Conservation (phyloP, 1,140 invertebrate genomes). For the Microplitis mediator region DNA sequence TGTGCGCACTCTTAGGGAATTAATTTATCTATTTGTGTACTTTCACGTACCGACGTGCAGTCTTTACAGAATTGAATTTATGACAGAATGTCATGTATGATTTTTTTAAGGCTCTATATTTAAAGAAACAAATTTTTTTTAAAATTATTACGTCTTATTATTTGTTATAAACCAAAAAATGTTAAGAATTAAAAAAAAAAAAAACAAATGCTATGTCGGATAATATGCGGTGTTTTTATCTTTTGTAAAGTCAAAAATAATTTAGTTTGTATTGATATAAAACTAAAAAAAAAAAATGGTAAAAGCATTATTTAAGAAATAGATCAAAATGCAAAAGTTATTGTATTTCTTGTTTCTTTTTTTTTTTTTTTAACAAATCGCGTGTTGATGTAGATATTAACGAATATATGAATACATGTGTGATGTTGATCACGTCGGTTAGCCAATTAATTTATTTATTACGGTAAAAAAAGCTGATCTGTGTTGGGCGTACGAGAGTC, state of each 20-base stretch:
- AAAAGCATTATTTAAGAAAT: background rate
- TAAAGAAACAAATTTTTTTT: background rate
- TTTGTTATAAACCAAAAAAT: background rate
- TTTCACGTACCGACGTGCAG: constrained; percentile 29
- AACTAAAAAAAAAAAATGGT: background rate
- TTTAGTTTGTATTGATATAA: constrained; percentile 7
- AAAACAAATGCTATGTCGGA: background rate
- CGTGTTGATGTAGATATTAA: constrained; percentile 12
- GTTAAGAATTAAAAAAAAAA: background rate
- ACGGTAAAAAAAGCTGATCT: constrained; percentile 36
- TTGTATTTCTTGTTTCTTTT: constrained; percentile 11
- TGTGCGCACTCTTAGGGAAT: constrained; percentile 27
- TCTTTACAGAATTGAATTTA: constrained; percentile 29
- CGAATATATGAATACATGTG: constrained; percentile 6
- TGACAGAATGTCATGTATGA: background rate
- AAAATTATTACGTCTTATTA: background rate
- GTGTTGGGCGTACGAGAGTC: constrained; percentile 59
- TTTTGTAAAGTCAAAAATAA: background rate
- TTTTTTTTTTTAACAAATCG: constrained; percentile 33
- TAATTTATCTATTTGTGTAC: constrained; percentile 18
- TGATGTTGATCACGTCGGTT: constrained; percentile 34
- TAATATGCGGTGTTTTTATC: background rate
- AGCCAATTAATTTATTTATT: constrained; percentile 30
- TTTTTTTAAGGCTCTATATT: constrained; percentile 1
- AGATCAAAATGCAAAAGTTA: constrained; percentile 37